Percentiles rank a stretch among this genome's conserved stretches.
Evolutionary conservation across 2,113 vertebrate species (phyloP).

Genomic region (Lamprologus lemairii): DNA sequence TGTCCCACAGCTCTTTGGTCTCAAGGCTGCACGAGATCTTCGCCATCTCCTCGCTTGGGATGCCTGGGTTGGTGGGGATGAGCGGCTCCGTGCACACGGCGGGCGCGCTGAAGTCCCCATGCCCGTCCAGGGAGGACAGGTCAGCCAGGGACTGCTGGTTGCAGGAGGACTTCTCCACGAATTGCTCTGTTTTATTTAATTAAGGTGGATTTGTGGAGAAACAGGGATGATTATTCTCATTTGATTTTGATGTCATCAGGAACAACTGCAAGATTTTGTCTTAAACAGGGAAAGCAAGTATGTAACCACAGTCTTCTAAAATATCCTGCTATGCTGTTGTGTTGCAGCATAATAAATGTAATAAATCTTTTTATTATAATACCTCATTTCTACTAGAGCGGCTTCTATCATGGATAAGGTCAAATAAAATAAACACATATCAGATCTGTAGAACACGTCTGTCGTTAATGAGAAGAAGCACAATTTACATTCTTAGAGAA

Average conservation of each 20-base stretch:
- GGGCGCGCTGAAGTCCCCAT: slow-evolving; percentile 77
- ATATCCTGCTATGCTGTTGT: neutral
- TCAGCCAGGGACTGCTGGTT: slow-evolving; percentile 81
- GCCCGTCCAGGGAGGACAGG: slow-evolving; percentile 79
- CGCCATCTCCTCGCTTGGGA: slow-evolving; percentile 96
- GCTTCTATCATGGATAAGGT: neutral
- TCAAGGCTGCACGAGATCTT: slow-evolving; percentile 95
- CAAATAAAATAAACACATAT: neutral
- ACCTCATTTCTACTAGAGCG: accelerated
- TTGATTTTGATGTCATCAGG: neutral
- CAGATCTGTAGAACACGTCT: neutral
- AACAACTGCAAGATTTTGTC: neutral
- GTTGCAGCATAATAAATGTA: neutral
- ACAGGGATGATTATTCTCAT: neutral
- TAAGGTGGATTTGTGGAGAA: neutral
- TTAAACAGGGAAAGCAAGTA: neutral
- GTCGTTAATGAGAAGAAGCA: neutral
- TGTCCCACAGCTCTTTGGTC: slow-evolving; percentile 99
- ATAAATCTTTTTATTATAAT: neutral
- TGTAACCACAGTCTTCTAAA: neutral
- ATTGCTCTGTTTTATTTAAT: slow-evolving; percentile 77
- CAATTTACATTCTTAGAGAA: neutral
- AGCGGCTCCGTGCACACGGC: slow-evolving; percentile 89
- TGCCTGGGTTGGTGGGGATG: slow-evolving; percentile 86
- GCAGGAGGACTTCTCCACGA: slow-evolving; percentile 94